Percentiles rank a stretch among this genome's conserved stretches.
phyloP scores from a whole-genome alignment of 1,140 invertebrate genomes.

The Platorchestia sp. region DNA sequence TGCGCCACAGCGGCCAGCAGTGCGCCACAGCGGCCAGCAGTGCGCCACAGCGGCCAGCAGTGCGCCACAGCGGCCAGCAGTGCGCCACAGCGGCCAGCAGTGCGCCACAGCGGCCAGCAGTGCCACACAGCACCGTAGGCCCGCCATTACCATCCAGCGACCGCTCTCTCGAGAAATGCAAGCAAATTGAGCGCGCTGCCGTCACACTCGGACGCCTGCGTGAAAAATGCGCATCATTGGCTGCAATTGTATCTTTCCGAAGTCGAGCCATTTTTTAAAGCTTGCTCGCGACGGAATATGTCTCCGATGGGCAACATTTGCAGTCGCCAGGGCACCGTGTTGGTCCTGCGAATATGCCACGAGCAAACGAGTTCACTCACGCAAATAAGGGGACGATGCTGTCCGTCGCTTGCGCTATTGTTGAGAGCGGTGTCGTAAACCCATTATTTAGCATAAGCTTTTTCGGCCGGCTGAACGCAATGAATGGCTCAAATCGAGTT shows the following conservation, averaged over 20 bases:
- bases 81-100: neutral
- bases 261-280: neutral
- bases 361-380: neutral
- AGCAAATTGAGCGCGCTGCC: neutral
- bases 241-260: neutral
- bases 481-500: neutral
- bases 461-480: neutral
- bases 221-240: conserved; percentile 7
- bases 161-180: conserved; percentile 1
- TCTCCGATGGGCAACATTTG: neutral
- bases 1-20: neutral
- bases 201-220: neutral
- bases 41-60: too few relatives aligned
- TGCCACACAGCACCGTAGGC: neutral
- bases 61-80: too few relatives aligned
- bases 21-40: neutral
- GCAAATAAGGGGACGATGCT: neutral
- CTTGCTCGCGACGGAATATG: neutral
- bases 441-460: neutral
- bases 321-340: neutral
- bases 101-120: neutral
- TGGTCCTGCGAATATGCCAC: neutral
- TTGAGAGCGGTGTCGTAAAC: neutral
- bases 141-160: neutral
- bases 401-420: neutral